Evolutionary conservation across 2,113 vertebrate genomes (phyloP).

Genomic region (Daphoenositta chrysoptera): DNA sequence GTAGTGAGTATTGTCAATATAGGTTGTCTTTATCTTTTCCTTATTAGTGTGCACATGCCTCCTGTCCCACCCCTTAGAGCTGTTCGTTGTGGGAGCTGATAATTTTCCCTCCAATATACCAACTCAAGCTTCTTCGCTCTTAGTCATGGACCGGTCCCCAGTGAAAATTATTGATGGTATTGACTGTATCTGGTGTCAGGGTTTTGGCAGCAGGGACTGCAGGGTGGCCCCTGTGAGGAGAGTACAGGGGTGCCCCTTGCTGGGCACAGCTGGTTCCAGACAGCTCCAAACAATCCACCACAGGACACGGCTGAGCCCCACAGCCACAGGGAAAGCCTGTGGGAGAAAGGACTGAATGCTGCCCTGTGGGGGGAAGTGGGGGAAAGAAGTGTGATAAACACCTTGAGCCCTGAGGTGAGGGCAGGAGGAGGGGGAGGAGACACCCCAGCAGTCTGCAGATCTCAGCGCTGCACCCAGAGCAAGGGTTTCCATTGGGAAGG

Average conservation of each 20-base stretch:
- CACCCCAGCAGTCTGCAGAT: fast-evolving
- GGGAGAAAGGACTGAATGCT: not conserved
- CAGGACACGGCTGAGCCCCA: fast-evolving
- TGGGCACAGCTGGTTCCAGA: fast-evolving
- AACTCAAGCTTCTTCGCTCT: not conserved
- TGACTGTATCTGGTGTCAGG: not conserved
- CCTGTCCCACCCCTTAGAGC: not conserved
- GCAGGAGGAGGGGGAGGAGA: not conserved
- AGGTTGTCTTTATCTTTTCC: not conserved
- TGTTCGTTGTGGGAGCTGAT: not conserved
- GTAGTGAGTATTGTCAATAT: not conserved
- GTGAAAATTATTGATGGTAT: not conserved
- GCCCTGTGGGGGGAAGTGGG: not conserved
- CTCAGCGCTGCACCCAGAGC: not conserved
- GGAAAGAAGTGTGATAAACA: not conserved
- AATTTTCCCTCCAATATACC: not conserved
- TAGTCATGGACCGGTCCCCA: not conserved
- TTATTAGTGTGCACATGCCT: not conserved
- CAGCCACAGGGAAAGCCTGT: not conserved
- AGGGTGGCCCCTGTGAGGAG: not conserved
- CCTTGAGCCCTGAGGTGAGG: fast-evolving
- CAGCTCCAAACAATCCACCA: fast-evolving
- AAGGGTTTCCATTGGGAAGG: not conserved
- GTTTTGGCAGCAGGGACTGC: not conserved
- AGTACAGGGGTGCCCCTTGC: fast-evolving